Evolutionary conservation across 2,113 vertebrate genomes (phyloP).

Genomic region (Amblyornis subalaris): DNA sequence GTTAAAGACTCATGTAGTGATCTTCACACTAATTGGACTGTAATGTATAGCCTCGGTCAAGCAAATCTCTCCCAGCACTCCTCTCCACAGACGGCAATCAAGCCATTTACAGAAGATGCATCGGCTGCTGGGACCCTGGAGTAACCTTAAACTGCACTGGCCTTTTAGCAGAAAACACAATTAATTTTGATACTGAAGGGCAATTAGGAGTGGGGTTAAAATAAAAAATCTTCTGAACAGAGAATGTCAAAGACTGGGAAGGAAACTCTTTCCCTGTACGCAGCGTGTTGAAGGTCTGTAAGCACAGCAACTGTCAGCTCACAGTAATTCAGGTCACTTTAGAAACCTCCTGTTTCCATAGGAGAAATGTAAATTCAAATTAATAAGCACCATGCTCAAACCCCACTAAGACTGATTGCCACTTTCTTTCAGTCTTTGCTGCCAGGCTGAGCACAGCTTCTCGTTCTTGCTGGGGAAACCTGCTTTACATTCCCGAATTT

Average conservation of each 20-base stretch:
- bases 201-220: conserved; percentile 80
- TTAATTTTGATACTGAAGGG: conserved; percentile 84
- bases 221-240: conserved; percentile 72
- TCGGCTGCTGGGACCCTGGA: conserved; percentile 74
- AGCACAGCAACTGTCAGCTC: conserved; percentile 21
- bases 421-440: conserved; percentile 15
- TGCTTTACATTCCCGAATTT: conserved; percentile 35
- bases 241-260: conserved; percentile 68
- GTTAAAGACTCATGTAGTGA: conserved; percentile 77
- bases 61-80: conserved; percentile 77
- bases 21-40: conserved; percentile 82
- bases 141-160: conserved; percentile 78
- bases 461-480: not conserved
- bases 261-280: conserved; percentile 42
- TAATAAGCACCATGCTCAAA: not conserved
- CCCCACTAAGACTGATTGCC: not conserved
- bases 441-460: conserved; percentile 13
- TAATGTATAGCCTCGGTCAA: conserved; percentile 82
- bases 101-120: conserved; percentile 82
- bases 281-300: conserved; percentile 15
- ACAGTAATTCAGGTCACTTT: conserved; percentile 29
- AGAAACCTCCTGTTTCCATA: not conserved
- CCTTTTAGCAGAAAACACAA: conserved; percentile 82
- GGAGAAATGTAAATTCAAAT: conserved; percentile 32
- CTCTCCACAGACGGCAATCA: conserved; percentile 76